phyloP scores from a whole-genome alignment of 2,113 vertebrate genomes.

The Tenrec ecaudatus region DNA sequence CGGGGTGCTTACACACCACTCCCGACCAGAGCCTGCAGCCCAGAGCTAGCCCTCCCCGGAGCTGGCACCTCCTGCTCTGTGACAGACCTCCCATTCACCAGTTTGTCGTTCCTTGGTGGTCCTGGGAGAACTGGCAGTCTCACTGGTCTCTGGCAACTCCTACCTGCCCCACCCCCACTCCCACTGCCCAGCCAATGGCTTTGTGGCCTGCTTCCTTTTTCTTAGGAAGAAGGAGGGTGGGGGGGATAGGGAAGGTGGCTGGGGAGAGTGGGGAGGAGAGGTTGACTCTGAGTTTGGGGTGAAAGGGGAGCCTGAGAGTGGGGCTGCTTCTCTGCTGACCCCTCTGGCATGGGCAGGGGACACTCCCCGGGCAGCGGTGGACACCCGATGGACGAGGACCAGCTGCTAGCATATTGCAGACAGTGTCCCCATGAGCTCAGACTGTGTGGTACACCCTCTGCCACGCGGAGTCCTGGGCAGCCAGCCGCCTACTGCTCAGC shows the following conservation, averaged over 20 bases:
- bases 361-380: fast-evolving
- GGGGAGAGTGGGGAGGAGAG: too few relatives aligned
- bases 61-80: neutral
- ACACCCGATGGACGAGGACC: neutral
- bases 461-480: neutral
- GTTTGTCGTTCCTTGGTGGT: fast-evolving
- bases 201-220: neutral
- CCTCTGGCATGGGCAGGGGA: fast-evolving
- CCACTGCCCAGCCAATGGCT: fast-evolving
- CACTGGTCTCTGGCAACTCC: fast-evolving
- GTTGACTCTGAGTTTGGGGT: neutral
- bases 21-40: fast-evolving
- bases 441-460: neutral
- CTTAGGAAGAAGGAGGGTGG: neutral
- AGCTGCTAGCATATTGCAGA: neutral
- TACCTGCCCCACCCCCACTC: too few relatives aligned
- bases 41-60: neutral
- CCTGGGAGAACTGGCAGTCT: fast-evolving
- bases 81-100: fast-evolving
- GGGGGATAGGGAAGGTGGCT: neutral
- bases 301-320: neutral
- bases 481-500: too few relatives aligned
- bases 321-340: neutral
- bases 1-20: fast-evolving
- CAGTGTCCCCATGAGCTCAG: neutral